Base-by-base conservation (phyloP, 2,888 invertebrate species). In the Sipunculus nudus region DNA sequence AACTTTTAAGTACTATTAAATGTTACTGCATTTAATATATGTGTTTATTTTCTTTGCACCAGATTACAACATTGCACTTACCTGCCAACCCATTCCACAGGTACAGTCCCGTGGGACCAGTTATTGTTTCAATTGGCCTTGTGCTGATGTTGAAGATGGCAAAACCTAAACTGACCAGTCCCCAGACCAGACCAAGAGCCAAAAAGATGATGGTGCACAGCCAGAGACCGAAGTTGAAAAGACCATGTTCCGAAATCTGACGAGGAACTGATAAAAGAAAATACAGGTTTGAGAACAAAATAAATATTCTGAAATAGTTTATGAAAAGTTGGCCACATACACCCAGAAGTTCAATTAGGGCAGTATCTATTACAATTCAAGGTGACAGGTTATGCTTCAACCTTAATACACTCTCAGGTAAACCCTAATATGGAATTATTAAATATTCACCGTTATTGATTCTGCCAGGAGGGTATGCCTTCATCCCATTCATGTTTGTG, bases 61-160 rank as follows among this genome's bases (percentile, higher is more conserved):
- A 38, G 13, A 38, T 38, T 35, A 35, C 38, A 35, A 16, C 38
- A 35, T 35, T 35, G 10, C 16, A 86, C 88, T 87, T 84, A 93
- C 93, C 86, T 72, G 91, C 89, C 67, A 92, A 83, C 32, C 88
- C 87, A 83, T 94, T 94, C 88, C 91, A 92, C 21, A 91, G 82
- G 71, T 90, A 91, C 39, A 91, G 86, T n/a, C 91, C 90, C 26
- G 88, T 86, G 43, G 89, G 85, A 73, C 90, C 88, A 75, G 89
- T 85, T 78, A 92, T 80, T 72, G 88, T 84, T 83, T 91, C 85
- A 5, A 90, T 87, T 6, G 90, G 90, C 2, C 90, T 89, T 2
- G 91, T 91, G 10, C 91, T 91, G 0, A 92, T 90, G 71, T 92
- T 93, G 56, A 93, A 85, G 16, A 92, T 89, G 0, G 93, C 90